Base-by-base conservation (phyloP, 2,888 invertebrate genomes). In the Netelia inedita region DNA sequence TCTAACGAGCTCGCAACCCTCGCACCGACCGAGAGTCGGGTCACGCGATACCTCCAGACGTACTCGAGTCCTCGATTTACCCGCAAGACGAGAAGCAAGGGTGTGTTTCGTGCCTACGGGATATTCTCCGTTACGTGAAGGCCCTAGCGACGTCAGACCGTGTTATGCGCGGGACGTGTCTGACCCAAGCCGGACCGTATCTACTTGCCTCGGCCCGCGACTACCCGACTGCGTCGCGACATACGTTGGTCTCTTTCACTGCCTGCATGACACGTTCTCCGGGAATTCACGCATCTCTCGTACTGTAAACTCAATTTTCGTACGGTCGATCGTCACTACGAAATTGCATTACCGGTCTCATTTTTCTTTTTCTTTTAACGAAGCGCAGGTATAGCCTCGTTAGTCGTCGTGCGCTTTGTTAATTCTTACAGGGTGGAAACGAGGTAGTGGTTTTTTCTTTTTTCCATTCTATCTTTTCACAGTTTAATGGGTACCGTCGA, bases 121-220 rank as follows among this genome's bases (percentile, higher is more conserved):
- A 35, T 35, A 6, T 35, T 35, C 35, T 68, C 68, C 28, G 68
- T 46, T 1, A 46, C 14, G 11, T 11, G 14, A 46, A 46, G 46
- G 46, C 2, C 46, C 14, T 46, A 11, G 46, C 14, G 11, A 14
- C 14, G 14, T 46, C 46, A 14, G 10, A 3, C 46, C 14, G 46
- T 46, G 14, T 46, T 14, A 46, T 46, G 46, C 46, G 14, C 14
- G 46, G 19, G 6, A 57, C 10, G 19, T 43, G 68, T 69, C 79
- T 66, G 79, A 79, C 61, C 55, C n/a, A 53, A 10, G 75, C 55
- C 57, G 46, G 53, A 74, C 57, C 65, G 14, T 41, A 53, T 61
- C 75, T 63, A 75, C 79, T 83, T 23, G 41, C 16, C 35, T n/a
- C 28, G 11, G 14, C 43, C 16, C 59, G 50, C 14, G n/a, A 65